Conservation (phyloP, 2,113 vertebrate genomes). For the Glareola pratincola region DNA sequence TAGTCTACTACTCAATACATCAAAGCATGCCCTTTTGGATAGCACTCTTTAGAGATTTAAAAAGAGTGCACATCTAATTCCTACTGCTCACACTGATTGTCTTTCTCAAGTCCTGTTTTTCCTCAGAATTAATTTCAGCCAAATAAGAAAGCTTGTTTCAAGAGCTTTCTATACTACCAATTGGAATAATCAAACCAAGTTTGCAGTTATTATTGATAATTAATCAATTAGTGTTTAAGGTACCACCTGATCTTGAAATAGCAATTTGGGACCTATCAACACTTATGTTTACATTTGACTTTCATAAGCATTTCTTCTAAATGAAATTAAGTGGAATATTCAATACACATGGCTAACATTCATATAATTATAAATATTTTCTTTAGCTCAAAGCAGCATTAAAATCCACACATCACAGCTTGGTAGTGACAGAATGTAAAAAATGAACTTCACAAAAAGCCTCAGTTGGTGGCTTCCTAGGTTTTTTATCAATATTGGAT, state of each 20-base stretch:
- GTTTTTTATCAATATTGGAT: background rate
- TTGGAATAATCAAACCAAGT: background rate
- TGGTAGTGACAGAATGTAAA: background rate
- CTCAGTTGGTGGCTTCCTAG: background rate
- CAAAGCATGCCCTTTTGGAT: background rate
- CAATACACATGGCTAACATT: background rate
- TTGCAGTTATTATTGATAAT: no score
- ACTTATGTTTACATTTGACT: background rate
- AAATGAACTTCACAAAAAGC: background rate
- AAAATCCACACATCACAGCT: background rate
- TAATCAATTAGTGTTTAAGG: background rate
- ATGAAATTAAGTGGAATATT: background rate
- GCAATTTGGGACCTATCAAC: background rate
- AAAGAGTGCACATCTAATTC: background rate
- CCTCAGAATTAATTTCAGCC: background rate
- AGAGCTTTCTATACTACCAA: background rate
- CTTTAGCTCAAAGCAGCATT: background rate
- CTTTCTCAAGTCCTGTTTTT: background rate
- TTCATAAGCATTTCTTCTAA: background rate
- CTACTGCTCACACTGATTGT: background rate
- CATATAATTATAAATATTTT: background rate
- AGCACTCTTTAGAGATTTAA: background rate
- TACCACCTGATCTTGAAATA: background rate
- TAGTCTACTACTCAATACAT: background rate
- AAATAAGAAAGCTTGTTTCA: background rate